A percentile compares a stretch with the other conserved stretches of the same genome.
These are phyloP conservation scores for Benthosema pterotum DNA, from an alignment of 2,797 vertebrate genomes.

Conservation along the genomic window DNA sequence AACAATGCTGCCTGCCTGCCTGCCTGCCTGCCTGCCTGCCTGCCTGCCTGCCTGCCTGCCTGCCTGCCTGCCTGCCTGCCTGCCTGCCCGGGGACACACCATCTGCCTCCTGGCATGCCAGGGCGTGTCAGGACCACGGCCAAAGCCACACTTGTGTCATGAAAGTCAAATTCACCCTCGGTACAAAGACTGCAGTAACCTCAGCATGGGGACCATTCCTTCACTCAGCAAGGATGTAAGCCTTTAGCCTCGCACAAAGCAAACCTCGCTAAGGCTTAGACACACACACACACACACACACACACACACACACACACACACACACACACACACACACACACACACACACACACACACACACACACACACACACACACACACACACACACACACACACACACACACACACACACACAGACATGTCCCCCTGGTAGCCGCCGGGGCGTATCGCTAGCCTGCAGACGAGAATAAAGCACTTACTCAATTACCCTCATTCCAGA, in stretches of 20 bases:
- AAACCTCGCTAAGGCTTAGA: slow-evolving; percentile 43
- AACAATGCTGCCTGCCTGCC: too few relatives aligned
- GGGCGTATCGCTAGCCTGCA: slow-evolving; percentile 40
- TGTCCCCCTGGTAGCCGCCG: slow-evolving; percentile 33
- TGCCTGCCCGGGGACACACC: slow-evolving; percentile 67
- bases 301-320: neutral
- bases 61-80: neutral
- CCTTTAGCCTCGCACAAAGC: slow-evolving; percentile 51
- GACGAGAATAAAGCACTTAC: slow-evolving; percentile 38
- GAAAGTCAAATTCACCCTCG: slow-evolving; percentile 67
- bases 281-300: neutral
- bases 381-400: neutral
- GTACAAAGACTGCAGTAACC: slow-evolving; percentile 42
- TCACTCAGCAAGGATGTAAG: slow-evolving; percentile 45
- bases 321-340: slow-evolving; percentile 5
- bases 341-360: slow-evolving; percentile 6
- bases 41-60: neutral
- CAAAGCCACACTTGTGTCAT: slow-evolving; percentile 75
- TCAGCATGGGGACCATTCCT: slow-evolving; percentile 43
- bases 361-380: neutral
- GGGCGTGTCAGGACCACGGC: slow-evolving; percentile 73
- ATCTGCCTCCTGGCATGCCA: slow-evolving; percentile 77
- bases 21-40: neutral
- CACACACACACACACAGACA: slow-evolving; percentile 3
- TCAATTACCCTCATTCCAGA: slow-evolving; percentile 55